These are phyloP conservation scores for Ictalurus furcatus DNA, from an alignment of 2,113 vertebrate species.

Conservation along the genomic window DNA sequence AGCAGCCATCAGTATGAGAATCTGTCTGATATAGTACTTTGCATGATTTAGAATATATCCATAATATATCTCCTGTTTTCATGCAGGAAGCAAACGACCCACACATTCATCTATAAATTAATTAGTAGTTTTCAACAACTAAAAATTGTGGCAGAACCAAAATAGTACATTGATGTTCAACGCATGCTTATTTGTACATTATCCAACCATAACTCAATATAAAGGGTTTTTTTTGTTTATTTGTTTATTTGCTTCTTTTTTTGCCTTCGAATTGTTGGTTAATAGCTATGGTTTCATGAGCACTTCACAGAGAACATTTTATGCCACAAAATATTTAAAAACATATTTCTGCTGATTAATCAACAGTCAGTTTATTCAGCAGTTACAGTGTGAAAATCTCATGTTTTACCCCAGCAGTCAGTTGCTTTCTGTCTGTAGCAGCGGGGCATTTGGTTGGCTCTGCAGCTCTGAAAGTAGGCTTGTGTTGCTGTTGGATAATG, in stretches of 20 bases:
- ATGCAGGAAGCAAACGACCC: too few relatives aligned
- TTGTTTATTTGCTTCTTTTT: too few relatives aligned
- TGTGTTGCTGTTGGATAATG: slow-evolving; percentile 49
- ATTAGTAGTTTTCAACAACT: background rate
- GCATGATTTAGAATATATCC: background rate
- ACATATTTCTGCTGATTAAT: background rate
- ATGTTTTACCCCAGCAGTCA: background rate
- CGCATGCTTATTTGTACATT: background rate
- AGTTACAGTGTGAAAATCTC: background rate
- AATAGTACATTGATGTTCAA: background rate
- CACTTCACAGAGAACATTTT: background rate
- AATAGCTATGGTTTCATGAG: background rate
- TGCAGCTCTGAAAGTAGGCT: background rate
- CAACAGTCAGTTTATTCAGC: background rate
- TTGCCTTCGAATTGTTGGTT: background rate
- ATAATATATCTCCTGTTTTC: background rate
- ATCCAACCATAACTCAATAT: background rate
- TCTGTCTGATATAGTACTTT: background rate
- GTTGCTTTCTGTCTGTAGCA: background rate
- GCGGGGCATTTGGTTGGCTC: background rate
- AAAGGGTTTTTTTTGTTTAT: background rate
- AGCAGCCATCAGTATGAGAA: background rate
- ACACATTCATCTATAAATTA: too few relatives aligned
- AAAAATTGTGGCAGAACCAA: background rate
- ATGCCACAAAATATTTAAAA: background rate